phyloP scores from a whole-genome alignment of 2,113 vertebrate genomes.

The Larimichthys polyactis region DNA sequence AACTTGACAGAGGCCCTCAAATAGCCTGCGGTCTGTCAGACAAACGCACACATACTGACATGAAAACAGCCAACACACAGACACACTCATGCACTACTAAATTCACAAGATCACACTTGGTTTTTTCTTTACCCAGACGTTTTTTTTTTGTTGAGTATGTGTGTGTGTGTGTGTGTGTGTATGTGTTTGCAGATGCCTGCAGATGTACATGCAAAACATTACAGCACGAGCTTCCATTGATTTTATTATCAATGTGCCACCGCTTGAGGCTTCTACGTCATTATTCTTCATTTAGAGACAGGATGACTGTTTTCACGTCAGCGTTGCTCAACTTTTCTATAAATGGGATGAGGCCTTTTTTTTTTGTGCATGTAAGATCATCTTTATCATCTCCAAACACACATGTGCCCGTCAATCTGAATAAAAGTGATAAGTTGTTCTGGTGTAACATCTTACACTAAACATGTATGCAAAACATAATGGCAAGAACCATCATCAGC shows the following conservation, averaged over 20 bases:
- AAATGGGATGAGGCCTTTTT: constrained; percentile 5
- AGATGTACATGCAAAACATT: constrained; percentile 33
- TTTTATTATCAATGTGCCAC: constrained; percentile 18
- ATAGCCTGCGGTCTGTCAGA: constrained; percentile 56
- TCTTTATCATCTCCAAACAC: neutral
- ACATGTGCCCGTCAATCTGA: constrained; percentile 10
- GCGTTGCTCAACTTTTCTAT: neutral
- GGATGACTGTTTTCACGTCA: constrained; percentile 11
- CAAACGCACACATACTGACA: constrained; percentile 33
- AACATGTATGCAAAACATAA: constrained; percentile 21
- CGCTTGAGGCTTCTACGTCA: neutral
- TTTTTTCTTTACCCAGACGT: neutral
- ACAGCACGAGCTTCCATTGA: constrained; percentile 13
- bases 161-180: too few species aligned
- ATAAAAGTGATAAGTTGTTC: neutral
- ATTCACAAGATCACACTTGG: constrained; percentile 42
- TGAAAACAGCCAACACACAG: constrained; percentile 21
- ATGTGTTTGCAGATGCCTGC: constrained; percentile 15
- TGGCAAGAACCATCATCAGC: constrained; percentile 28
- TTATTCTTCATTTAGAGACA: constrained; percentile 23
- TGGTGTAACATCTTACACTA: constrained; percentile 23
- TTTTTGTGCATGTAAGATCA: neutral
- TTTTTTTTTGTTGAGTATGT: neutral
- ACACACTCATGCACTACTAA: neutral
- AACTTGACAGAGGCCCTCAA: constrained; percentile 69